A percentile compares a stretch with the other conserved stretches of the same genome.
Conservation (phyloP, 2,113 vertebrate genomes). For the Dermatemys mawii region DNA sequence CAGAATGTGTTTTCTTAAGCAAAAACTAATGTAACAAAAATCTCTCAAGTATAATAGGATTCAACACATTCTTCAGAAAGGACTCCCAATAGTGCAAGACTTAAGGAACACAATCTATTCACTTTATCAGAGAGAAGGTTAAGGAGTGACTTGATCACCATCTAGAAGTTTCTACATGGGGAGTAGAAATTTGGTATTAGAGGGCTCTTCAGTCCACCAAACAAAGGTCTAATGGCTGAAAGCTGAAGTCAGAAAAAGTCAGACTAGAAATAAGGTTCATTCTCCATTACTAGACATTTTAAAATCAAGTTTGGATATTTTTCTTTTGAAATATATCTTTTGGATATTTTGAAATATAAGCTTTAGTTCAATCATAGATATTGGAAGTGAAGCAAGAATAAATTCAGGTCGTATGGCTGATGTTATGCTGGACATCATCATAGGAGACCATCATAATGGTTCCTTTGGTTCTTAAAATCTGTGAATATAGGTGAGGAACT, state of each 20-base stretch:
- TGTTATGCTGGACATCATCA: not conserved
- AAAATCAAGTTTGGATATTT: not conserved
- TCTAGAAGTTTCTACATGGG: not conserved
- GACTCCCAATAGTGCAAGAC: not conserved
- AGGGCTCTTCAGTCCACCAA: not conserved
- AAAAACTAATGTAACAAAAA: not conserved
- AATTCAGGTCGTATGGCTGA: not conserved
- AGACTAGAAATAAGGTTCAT: not conserved
- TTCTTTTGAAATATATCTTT: not conserved
- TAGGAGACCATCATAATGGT: not conserved
- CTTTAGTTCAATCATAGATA: not conserved
- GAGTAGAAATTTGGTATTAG: not conserved
- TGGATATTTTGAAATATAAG: not conserved
- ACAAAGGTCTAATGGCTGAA: not conserved
- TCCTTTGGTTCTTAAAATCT: not conserved
- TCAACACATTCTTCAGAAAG: not conserved
- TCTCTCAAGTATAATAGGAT: not conserved
- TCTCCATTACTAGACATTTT: not conserved
- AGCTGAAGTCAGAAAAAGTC: not conserved
- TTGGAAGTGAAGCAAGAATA: not conserved
- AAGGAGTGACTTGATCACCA: not conserved
- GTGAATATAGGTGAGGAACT: not conserved
- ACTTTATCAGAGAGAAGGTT: not conserved
- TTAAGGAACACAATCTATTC: not conserved
- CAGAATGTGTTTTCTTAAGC: not conserved